Evolutionary conservation across 2,797 vertebrate genomes (phyloP), one percentile per base, ranked within the genome.

Genomic region (Neoniphon sammara): DNA sequence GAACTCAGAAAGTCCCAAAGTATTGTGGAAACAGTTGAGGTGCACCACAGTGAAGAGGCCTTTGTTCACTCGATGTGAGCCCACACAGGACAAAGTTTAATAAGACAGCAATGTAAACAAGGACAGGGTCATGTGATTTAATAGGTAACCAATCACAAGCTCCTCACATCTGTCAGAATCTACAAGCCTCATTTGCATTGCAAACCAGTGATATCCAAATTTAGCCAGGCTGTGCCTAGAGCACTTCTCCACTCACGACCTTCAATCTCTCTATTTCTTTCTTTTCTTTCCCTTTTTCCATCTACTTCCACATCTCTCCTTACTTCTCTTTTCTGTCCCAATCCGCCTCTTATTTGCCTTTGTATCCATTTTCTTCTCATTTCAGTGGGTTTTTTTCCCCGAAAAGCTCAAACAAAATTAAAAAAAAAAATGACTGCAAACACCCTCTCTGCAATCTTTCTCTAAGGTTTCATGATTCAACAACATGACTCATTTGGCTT

Each of bases 201-300:
- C 87, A 92, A 93, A 92, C 85, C 14, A 36, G 62, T 71, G 3
- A 66, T 64, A 91, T 90, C 87, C 85, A 93, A 93, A 93, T 81
- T 42, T 67, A 59, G 61, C 30, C 63, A 66, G 49, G 47, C 15
- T 0, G 7, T 15, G 18, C 31, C 42, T 83, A 59, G 27, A 20
- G 4, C 21, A 61, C 27, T 17, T 56, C 36, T 74, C 54, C 53
- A 49, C 72, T 71, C 70, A 42, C 42, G 54, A 27, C 63, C 56
- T 64, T 74, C 71, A 27, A 15, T 21, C 21, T 65, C 12, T 67
- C 27, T 42, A 3, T 0, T 17, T 23, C 66, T 14, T 5, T 23
- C 25, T n/a, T 14, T 5, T 23, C 25, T n/a, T 9, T 7, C 23
- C 2, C 25, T 25, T 9, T 9, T 23, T 46, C 31, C 17, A 12